Base-by-base conservation (phyloP, 2,797 vertebrate genomes). In the Odontamblyopus rebecca region DNA sequence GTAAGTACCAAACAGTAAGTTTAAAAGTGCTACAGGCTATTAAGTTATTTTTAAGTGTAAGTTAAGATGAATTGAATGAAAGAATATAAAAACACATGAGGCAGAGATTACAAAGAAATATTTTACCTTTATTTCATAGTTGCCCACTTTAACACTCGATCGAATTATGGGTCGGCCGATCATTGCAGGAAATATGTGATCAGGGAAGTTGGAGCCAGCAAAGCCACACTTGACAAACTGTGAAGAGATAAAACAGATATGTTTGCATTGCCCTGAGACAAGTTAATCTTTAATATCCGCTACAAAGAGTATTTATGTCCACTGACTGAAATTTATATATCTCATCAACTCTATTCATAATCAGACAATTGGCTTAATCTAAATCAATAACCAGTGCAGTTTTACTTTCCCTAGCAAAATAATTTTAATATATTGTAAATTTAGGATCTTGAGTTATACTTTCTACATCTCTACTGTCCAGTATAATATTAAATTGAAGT, bases 181-280 rank as follows among this genome's bases (percentile, higher is more conserved):
- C 85, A 95, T 78, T 1, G 94, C 94, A 0, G 95, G 95, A 77
- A 95, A 95, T 82, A 95, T 95, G 89, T 95, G 94, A 0, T 94
- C 93, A 0, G 95, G 94, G 82, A 95, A 95, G 89, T 95, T 95
- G 75, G 94, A 94, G 30, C 95, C 95, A 0, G 95, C 94, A 5
- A 92, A 95, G 38, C 95, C 95, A 23, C 95, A 95, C 66, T 95
- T 95, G 69, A 95, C 95, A 80, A 95, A 95, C 95, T 95, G 88
- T 1, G 54, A 62, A 68, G 44, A 50, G 61, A 61, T 30, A 32
- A 63, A 0, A n/a, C 2, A 41, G 0, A 29, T 30, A 64, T 63
- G 16, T 38, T 63, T 70, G n/a, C 5, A 15, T 1, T 6, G 15
- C 8, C 2, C 3, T 27, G 15, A 69, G 8, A 13, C 3, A 60